Conservation (phyloP, 2,797 vertebrate genomes). For the Urocyon cinereoargenteus region DNA sequence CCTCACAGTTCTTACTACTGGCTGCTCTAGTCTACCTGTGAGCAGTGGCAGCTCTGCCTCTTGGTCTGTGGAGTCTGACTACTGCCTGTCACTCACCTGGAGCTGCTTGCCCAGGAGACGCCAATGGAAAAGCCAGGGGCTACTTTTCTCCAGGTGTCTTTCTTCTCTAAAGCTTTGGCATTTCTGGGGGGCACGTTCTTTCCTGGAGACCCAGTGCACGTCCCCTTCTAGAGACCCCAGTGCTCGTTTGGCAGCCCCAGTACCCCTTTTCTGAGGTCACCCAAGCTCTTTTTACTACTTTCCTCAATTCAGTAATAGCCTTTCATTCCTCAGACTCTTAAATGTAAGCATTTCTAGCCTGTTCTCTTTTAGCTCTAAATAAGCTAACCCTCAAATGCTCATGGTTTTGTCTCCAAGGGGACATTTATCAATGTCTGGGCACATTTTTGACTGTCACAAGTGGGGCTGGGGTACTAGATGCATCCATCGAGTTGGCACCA, state of each 20-base stretch:
- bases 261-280: not conserved
- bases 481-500: not conserved
- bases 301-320: not conserved
- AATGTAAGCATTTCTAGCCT: not conserved
- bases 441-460: not conserved
- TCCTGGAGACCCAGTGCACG: no score
- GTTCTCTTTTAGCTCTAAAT: not conserved
- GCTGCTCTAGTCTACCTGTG: not conserved
- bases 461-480: not conserved
- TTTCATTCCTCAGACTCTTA: not conserved
- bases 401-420: not conserved
- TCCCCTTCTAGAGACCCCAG: not conserved
- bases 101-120: not conserved
- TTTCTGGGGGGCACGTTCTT: not conserved
- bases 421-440: not conserved
- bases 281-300: not conserved
- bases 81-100: not conserved
- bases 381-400: not conserved
- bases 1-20: not conserved
- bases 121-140: not conserved
- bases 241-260: not conserved
- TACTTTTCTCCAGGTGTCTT: not conserved
- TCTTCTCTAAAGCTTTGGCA: not conserved
- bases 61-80: not conserved
- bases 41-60: not conserved